Percentiles rank a stretch among this genome's conserved stretches.
Conservation (phyloP, 2,888 invertebrate genomes). For the Palloptera scutellata region DNA sequence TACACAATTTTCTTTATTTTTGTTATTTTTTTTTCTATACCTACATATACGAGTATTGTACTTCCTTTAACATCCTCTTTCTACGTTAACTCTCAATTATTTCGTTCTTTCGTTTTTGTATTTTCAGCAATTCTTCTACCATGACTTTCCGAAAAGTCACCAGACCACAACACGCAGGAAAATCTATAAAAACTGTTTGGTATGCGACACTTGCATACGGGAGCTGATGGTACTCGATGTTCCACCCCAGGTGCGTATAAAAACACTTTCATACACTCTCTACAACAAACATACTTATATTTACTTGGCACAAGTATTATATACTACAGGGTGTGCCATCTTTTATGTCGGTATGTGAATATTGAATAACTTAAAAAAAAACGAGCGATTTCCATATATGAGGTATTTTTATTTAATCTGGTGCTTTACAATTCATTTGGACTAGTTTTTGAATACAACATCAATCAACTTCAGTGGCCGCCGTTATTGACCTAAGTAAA, state of each 20-base stretch:
- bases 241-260: constrained; percentile 64
- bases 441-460: no score
- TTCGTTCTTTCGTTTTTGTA: constrained; percentile 14
- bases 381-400: no score
- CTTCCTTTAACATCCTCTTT: not conserved
- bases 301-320: not conserved
- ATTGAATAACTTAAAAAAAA: no score
- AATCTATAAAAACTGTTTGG: constrained; percentile 64
- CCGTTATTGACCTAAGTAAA: no score
- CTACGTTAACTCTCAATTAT: not conserved
- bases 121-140: constrained; percentile 64
- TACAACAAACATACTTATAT: not conserved
- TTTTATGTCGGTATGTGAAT: no score
- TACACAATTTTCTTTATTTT: not conserved
- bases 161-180: constrained; percentile 62
- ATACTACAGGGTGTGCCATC: no score
- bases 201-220: constrained; percentile 64
- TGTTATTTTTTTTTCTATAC: no score
- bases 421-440: no score
- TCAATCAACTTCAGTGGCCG: no score
- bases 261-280: no score
- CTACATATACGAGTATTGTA: no score
- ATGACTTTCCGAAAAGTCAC: constrained; percentile 64
- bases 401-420: no score
- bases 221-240: constrained; percentile 66